Conservation (phyloP, 1,140 invertebrate species). For the Eumaeus atala region DNA sequence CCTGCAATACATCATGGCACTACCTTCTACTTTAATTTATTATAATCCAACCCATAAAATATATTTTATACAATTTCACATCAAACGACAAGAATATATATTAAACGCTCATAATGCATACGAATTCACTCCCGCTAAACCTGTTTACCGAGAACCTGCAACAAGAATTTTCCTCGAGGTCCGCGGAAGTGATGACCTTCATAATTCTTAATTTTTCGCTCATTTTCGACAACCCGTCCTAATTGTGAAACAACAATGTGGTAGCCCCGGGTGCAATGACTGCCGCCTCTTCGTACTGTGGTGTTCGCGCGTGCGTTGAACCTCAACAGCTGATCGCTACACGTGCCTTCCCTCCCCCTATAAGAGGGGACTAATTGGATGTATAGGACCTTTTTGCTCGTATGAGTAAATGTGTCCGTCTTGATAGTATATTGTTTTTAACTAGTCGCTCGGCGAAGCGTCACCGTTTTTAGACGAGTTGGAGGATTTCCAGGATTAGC, state of each 20-base stretch:
- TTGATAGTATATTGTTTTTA: constrained; percentile 23
- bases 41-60: not conserved
- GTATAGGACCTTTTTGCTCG: constrained; percentile 32
- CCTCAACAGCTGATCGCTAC: constrained; percentile 48
- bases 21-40: too few relatives aligned
- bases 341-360: constrained; percentile 36
- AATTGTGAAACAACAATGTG: constrained; percentile 17
- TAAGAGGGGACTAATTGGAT: constrained; percentile 15
- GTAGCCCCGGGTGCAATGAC: constrained; percentile 39
- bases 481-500: too few relatives aligned
- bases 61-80: not conserved
- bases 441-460: not conserved
- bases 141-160: not conserved
- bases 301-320: constrained; percentile 38
- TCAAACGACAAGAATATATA: not conserved
- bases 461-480: not conserved
- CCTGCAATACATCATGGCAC: too few relatives aligned
- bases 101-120: not conserved
- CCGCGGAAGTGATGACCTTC: not conserved
- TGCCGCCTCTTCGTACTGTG: constrained; percentile 29
- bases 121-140: not conserved
- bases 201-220: not conserved
- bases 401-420: constrained; percentile 30
- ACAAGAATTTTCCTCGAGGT: not conserved
- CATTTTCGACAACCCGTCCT: constrained; percentile 30